Evolutionary conservation across 2,888 invertebrate genomes (phyloP), one percentile per base, ranked within the genome.

Genomic region (Trachelus troglodyta): DNA sequence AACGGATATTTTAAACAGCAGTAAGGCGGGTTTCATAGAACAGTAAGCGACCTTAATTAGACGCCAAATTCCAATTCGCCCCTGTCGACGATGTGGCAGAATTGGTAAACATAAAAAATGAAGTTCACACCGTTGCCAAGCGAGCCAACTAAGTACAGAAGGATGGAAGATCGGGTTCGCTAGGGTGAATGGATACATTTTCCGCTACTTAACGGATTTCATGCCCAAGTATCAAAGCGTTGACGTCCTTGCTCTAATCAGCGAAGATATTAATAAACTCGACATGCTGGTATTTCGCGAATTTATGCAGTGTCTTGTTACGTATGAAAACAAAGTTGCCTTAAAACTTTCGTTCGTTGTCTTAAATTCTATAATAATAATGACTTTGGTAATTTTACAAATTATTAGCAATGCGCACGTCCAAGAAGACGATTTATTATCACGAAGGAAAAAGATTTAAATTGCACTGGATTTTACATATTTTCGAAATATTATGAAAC

Each of bases 141-240:
- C 31, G 31, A 71, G 71, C 33, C 71, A 6, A 31, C 9, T 12
- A 33, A 12, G 12, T n/a, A 9, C 31, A 71, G 31, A 31, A 31
- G 33, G 33, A 35, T 12, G 74, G 35, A 71, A 23, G 35, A 35
- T 33, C 37, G 15, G 78, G 80, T 79, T 79, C 82, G 81, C 80
- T 84, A 86, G 86, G 84, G 83, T 86, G 88, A 87, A 86, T 83
- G 83, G 82, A 85, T 85, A 89, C 84, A 89, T 89, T 90, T 90
- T 88, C 89, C 90, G 89, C 89, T 89, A 89, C 87, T 90, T 90
- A 89, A 84, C 82, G 87, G 86, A 89, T 90, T 90, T 89, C 84
- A 89, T 87, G 88, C 88, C 87, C 85, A 84, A 84, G 83, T 85
- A 80, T 89, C 89, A 89, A 90, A 90, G 89, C 84, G 85, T 81